Evolutionary conservation across 2,113 vertebrate genomes (phyloP), one percentile per base, ranked within the genome.

Genomic region (Romanogobio albipinnatus): DNA sequence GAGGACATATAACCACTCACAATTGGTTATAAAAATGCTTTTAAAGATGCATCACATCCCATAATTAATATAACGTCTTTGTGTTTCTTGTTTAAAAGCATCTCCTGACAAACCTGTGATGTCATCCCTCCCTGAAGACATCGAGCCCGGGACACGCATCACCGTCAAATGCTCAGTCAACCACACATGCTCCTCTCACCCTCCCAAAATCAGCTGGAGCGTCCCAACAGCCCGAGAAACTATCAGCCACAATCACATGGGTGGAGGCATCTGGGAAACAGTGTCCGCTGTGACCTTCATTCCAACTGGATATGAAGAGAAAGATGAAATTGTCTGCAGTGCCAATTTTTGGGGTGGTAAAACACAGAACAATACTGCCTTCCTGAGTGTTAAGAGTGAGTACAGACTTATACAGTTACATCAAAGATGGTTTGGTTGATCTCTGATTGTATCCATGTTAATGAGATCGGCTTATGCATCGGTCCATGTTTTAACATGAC

Each of bases 121-220:
- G 84, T 92, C 79, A 6, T 1, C 61, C 19, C 75, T 91, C 53
- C 88, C 91, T 66, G 15, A 83, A 36, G 87, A 92, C 56, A 87
- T 91, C 1, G 81, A 91, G 17, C 90, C 91, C 8, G 91, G 91
- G 33, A 87, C 87, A 17, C 7, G 17, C 1, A 11, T 89, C 19
- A 87, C n/a, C 4, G 90, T 91, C 59, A 89, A 84, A 0, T 93
- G 93, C 58, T 92, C 93, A 56, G 92, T 92, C 29, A 89, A 26
- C 0, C 91, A 94, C 88, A 92, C 92, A 1, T 92, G 92, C 85
- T 45, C 87, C 10, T 87, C 93, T 59, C 90, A 92, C 82, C 89
- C 91, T 47, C 93, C 92, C 0, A 51, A 4, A 36, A 87, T 94
- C 74, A 86, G 85, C 56, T 94, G 93, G 93, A 94, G 85, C 43